Percentiles rank a stretch among this genome's conserved stretches.
These are phyloP conservation scores for Ursus arctos DNA, from an alignment of 2,113 vertebrate species.

Conservation along the genomic window DNA sequence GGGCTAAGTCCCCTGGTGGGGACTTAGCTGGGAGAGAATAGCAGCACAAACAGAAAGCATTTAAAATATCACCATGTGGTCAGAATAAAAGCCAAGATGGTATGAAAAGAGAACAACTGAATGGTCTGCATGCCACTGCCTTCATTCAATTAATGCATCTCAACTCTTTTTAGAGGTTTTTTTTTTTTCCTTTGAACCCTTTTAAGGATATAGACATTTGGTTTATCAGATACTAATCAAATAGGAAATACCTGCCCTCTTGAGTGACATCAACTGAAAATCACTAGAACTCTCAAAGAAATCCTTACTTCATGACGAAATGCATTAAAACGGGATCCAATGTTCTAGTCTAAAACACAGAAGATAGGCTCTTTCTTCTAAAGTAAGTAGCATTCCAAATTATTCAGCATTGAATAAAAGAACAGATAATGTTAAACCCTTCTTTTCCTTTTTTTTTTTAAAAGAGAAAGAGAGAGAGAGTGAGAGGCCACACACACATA, in stretches of 20 bases:
- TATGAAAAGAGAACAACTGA: background rate
- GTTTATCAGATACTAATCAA: background rate
- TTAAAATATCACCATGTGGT: background rate
- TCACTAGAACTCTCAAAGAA: background rate
- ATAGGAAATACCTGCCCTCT: background rate
- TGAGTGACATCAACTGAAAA: constrained; percentile 8
- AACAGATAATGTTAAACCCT: background rate
- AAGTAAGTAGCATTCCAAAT: background rate
- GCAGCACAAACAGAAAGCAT: background rate
- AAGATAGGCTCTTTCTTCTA: background rate
- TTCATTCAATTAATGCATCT: background rate
- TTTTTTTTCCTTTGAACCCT: background rate
- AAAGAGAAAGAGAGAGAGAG: too few relatives aligned
- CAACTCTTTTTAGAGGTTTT: background rate
- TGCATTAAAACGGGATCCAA: background rate
- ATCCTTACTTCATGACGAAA: background rate
- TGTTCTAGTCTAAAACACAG: background rate
- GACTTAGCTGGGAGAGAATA: background rate
- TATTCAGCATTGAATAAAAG: background rate
- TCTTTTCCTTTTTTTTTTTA: background rate
- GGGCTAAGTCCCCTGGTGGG: background rate
- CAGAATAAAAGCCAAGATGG: background rate
- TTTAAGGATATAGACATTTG: background rate
- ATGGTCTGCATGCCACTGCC: background rate
- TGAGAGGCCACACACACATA: background rate